phyloP scores from a whole-genome alignment of 1,140 invertebrate genomes.

The Drosophila aff. region DNA sequence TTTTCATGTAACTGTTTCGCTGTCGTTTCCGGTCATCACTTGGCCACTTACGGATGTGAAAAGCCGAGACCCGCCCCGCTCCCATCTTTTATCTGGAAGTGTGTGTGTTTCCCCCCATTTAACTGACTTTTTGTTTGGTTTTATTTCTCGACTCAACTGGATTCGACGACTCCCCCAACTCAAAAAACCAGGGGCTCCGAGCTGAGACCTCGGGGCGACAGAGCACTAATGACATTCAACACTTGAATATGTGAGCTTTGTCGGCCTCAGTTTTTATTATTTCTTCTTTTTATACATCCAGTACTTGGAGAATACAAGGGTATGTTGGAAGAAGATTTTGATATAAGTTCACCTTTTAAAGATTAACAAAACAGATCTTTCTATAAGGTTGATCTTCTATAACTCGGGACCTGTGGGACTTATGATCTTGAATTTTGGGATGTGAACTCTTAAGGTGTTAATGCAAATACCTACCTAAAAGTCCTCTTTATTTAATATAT shows the following conservation, averaged over 20 bases:
- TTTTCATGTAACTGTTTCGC: slow-evolving; percentile 62
- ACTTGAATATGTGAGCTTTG: slow-evolving; percentile 52
- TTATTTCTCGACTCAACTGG: slow-evolving; percentile 54
- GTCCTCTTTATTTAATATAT: too few relatives aligned
- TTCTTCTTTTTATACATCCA: slow-evolving; percentile 4
- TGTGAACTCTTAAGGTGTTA: not conserved
- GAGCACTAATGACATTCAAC: slow-evolving; percentile 75
- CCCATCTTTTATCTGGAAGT: slow-evolving; percentile 1
- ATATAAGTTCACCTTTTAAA: too few relatives aligned
- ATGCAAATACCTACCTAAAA: not conserved
- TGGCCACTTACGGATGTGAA: slow-evolving; percentile 68
- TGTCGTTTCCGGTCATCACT: slow-evolving; percentile 77
- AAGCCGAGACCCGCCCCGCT: not conserved
- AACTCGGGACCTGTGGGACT: not conserved
- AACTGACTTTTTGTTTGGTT: slow-evolving; percentile 58
- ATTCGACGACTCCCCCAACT: slow-evolving; percentile 47
- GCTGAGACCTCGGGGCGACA: slow-evolving; percentile 68
- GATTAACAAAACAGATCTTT: not conserved
- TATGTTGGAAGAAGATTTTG: not conserved
- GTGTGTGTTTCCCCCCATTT: not conserved
- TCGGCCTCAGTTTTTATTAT: slow-evolving; percentile 27
- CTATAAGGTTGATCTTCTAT: not conserved
- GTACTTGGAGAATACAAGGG: not conserved
- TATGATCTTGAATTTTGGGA: not conserved
- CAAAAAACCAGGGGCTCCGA: slow-evolving; percentile 7